phyloP scores from a whole-genome alignment of 92 coral and sea anemone species.

The Nematostella vectensis region DNA sequence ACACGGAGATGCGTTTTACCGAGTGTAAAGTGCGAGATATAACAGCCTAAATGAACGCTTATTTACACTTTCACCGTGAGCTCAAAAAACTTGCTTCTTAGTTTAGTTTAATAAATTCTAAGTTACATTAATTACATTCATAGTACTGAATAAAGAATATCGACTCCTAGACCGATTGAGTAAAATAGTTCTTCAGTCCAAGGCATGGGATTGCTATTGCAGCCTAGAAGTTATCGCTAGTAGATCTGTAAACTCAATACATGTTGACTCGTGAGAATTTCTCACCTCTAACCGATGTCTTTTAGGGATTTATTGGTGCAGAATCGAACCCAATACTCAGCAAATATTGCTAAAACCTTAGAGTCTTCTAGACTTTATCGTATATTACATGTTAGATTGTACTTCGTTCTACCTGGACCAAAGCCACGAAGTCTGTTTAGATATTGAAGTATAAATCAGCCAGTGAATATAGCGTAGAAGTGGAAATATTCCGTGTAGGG shows the following conservation, averaged over 20 bases:
- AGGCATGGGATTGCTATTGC: too few species aligned
- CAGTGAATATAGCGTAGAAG: neutral
- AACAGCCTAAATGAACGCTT: too few species aligned
- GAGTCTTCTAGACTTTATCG: neutral
- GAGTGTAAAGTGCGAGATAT: too few species aligned
- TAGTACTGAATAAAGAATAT: too few species aligned
- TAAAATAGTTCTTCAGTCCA: too few species aligned
- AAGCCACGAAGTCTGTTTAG: neutral
- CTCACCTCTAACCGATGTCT: neutral
- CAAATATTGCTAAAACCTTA: neutral
- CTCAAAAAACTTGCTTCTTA: too few species aligned
- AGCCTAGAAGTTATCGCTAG: too few species aligned
- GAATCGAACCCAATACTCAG: neutral
- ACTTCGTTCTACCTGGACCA: neutral
- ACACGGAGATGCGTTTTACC: too few species aligned
- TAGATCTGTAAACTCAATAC: constrained; percentile 1
- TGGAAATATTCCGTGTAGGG: neutral
- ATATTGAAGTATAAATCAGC: neutral
- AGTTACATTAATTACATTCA: too few species aligned
- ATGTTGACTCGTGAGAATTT: neutral
- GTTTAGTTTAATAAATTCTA: too few species aligned
- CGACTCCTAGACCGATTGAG: too few species aligned
- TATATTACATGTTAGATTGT: constrained; percentile 1
- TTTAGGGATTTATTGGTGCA: neutral
- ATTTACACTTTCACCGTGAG: too few species aligned